Evolutionary conservation across 2,797 vertebrate species (phyloP).

Genomic region (Labroides dimidiatus): DNA sequence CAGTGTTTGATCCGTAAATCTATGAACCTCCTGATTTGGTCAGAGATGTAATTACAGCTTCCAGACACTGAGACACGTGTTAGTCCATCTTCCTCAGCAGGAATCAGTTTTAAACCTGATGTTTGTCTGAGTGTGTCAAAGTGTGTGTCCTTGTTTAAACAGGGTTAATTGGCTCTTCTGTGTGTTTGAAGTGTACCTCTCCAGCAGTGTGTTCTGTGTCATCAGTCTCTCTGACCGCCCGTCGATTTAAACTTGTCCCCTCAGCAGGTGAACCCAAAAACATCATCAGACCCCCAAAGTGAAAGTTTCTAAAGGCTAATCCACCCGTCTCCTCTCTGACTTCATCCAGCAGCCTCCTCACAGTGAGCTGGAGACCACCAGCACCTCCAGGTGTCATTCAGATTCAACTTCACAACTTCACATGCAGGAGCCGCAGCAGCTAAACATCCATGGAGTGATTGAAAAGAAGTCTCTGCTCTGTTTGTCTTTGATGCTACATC

Average conservation of each 20-base stretch:
- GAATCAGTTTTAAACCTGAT: conserved; percentile 32
- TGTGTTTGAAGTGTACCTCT: conserved; percentile 9
- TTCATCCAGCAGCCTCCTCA: conserved; percentile 49
- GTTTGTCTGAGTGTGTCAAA: conserved; percentile 8
- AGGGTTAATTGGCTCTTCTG: no score
- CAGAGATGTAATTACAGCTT: conserved; percentile 72
- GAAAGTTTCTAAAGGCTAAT: conserved; percentile 59
- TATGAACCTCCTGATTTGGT: conserved; percentile 54
- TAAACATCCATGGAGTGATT: no score
- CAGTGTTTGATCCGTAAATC: conserved; percentile 57
- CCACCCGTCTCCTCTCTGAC: conserved; percentile 37
- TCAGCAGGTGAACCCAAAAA: conserved; percentile 55
- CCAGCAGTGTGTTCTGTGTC: conserved; percentile 28
- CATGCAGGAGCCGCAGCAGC: not conserved
- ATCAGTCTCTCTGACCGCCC: conserved; percentile 39
- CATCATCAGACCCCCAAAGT: conserved; percentile 56
- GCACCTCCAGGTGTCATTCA: no score
- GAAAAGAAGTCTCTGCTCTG: no score
- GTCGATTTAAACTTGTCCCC: conserved; percentile 43
- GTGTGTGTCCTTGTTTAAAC: not conserved
- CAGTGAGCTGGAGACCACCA: conserved; percentile 25
- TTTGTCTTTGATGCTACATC: no score
- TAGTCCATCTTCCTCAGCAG: conserved; percentile 54
- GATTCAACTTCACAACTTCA: no score
- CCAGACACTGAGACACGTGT: conserved; percentile 46